phyloP scores from a whole-genome alignment of 1,140 invertebrate species.

The Drosophila virilis region DNA sequence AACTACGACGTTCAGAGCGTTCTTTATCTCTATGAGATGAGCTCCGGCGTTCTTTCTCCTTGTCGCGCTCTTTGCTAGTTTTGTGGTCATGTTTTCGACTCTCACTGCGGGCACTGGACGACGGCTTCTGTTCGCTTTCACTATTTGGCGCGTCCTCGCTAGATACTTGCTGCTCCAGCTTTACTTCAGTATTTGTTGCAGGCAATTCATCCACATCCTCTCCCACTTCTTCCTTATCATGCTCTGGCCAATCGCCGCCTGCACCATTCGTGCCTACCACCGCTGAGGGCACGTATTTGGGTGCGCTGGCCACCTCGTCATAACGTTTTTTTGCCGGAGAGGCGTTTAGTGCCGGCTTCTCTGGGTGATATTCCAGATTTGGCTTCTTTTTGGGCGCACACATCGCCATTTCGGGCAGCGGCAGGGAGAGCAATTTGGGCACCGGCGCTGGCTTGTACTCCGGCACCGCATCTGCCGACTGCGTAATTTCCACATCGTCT shows the following conservation, averaged over 20 bases:
- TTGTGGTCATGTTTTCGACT: conserved; percentile 48
- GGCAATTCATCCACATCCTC: conserved; percentile 19
- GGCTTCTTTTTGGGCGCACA: conserved; percentile 55
- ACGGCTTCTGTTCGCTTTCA: conserved; percentile 26
- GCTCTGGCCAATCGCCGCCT: conserved; percentile 24
- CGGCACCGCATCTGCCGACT: conserved; percentile 41
- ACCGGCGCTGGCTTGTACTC: conserved; percentile 66
- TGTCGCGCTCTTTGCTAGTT: conserved; percentile 48
- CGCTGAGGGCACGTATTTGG: conserved; percentile 84
- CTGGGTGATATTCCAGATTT: conserved; percentile 76
- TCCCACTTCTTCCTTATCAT: conserved; percentile 30
- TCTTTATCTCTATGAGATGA: conserved; percentile 57
- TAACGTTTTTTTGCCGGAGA: conserved; percentile 60
- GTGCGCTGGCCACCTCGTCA: conserved; percentile 51
- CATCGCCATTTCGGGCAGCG: conserved; percentile 62
- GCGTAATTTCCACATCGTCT: conserved; percentile 64
- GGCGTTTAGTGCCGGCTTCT: conserved; percentile 77
- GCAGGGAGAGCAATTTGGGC: conserved; percentile 71
- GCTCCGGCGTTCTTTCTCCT: conserved; percentile 33
- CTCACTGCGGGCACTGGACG: conserved; percentile 23
- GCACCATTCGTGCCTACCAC: conserved; percentile 30
- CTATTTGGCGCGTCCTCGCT: conserved; percentile 14
- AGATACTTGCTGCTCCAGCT: conserved; percentile 47
- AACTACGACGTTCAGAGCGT: conserved; percentile 48
- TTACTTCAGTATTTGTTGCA: not conserved